These are phyloP conservation scores for Manis pentadactyla DNA, from an alignment of 2,797 vertebrate species.

Conservation along the genomic window DNA sequence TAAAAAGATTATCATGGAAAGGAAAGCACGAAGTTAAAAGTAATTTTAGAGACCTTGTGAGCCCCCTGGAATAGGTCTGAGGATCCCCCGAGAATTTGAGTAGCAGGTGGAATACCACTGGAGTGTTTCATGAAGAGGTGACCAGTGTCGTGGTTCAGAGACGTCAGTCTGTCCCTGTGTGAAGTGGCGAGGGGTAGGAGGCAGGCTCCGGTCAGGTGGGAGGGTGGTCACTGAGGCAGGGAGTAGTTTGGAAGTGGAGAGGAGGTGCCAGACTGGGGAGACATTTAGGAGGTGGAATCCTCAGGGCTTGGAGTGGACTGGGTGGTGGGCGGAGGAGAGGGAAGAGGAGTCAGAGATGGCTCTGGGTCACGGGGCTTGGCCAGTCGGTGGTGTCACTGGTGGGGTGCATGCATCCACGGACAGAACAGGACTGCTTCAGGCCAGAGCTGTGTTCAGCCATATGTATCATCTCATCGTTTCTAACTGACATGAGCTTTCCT, in stretches of 20 bases:
- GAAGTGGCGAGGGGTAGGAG: not conserved
- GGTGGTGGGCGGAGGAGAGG: not conserved
- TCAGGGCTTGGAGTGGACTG: not conserved
- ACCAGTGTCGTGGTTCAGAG: not conserved
- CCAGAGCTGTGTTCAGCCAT: not conserved
- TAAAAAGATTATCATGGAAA: not conserved
- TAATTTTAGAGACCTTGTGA: not conserved
- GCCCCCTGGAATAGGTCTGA: not conserved
- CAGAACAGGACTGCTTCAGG: not conserved
- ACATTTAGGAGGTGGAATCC: not conserved
- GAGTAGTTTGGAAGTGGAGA: not conserved
- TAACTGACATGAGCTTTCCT: not conserved
- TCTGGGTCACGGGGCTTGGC: fast-evolving
- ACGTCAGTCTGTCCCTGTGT: not conserved
- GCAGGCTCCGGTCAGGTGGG: not conserved
- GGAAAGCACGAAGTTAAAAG: not conserved
- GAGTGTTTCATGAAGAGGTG: not conserved
- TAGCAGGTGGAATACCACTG: not conserved
- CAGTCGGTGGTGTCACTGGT: not conserved
- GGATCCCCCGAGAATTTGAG: not conserved
- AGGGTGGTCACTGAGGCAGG: not conserved
- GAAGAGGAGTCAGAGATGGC: not conserved
- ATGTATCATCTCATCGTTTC: not conserved
- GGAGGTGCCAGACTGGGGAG: not conserved
- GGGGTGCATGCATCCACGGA: not conserved